Evolutionary conservation across 2,888 invertebrate genomes (phyloP), one percentile per base, ranked within the genome.

Genomic region (Tipula vernalis): DNA sequence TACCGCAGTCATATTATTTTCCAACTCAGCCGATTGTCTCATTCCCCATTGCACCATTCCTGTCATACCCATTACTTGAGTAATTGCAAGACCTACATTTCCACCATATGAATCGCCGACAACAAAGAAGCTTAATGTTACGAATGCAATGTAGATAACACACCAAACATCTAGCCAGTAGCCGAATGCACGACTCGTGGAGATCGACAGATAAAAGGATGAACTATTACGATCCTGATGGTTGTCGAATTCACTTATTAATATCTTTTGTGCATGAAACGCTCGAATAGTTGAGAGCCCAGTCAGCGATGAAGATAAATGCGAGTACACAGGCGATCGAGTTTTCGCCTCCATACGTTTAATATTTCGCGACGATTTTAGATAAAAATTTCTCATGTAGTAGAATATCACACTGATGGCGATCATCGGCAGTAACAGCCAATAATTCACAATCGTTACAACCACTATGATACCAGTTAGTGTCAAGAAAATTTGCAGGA

Each of bases 291-390:
- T 98, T 0, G 97, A 95, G 88, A 99, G 93, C 0, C 99, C 99
- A 90, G 96, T 96, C 5, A 99, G 92, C 0, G 97, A 95, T 39
- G 98, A 96, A 90, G 95, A 97, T 89, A 99, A 92, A 90, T 98
- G 98, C 2, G 96, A 96, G 92, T 98, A 99, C n/a, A 99, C 97
- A 0, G 99, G 99, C 89, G 98, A 98, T 87, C 98, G 95, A 88
- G 97, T 95, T 90, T 95, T 94, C 91, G 96, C 96, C 93, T 96
- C 96, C 90, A 96, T 92, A 89, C 95, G 94, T 91, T 96, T 98
- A 88, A 98, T 93, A 91, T 95, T 95, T 88, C 97, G 93, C 83
- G 97, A 96, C 6, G 97, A 96, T 86, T 94, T 92, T 87, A 98
- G 91, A 91, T 97, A 98, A 91, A 96, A 94, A 87, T 94, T 93